Base-by-base conservation (phyloP, 2,888 invertebrate species). In the Agrochola macilenta region DNA sequence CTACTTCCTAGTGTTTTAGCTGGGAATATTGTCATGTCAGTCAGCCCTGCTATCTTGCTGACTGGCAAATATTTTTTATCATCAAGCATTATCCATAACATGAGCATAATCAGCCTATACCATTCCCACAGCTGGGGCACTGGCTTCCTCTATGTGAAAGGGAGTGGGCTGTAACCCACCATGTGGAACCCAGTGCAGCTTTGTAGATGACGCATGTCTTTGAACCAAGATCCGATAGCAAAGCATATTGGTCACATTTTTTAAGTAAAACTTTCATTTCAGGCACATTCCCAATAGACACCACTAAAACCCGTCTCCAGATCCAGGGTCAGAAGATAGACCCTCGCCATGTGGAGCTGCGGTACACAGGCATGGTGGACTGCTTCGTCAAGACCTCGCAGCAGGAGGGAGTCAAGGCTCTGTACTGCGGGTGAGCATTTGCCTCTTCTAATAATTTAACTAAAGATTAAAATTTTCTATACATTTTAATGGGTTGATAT, bases 251-350 rank as follows among this genome's bases (percentile, higher is more conserved):
- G 57, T 12, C 1, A 12, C 12, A 12, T 57, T 57, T 57, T n/a
- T 12, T n/a, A 63, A 63, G 46, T 8, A 68, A 69, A 57, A 61
- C 5, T 54, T 54, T 39, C 8, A 26, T 43, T 58, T 5, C 89
- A 98, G 99, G 99, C 87, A 99, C 99, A 61, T 99, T 99, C 96
- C 99, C 99, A n/a, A 98, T 99, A 89, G 99, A 99, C 94, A 99
- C 99, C 52, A 98, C 99, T 39, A 99, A 99, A 96, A 99, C 99
- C 30, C 97, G 99, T 87, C 97, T 99, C 39, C 99, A 99, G 97
- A 97, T 99, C 91, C 99, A 99, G 95, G 99, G 99, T 2, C 99
- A 99, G 95, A 98, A 97, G 92, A 97, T 98, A 82, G 98, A 98
- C 93, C 97, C 97, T 87, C 97, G 97, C 80, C 97, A 98, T 97